Conservation (phyloP, 2,797 vertebrate genomes). For the Masticophis lateralis region DNA sequence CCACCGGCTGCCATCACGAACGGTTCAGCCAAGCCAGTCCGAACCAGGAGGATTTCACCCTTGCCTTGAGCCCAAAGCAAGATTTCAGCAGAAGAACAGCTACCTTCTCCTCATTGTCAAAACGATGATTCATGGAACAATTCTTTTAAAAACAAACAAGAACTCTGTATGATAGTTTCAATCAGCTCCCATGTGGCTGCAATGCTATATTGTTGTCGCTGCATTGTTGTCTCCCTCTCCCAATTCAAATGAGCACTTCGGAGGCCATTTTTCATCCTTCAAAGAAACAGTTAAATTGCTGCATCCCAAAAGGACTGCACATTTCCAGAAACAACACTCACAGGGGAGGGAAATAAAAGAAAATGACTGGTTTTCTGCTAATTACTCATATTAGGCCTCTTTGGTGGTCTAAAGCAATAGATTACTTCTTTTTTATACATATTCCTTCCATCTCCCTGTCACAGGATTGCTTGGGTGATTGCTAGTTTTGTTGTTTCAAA, state of each 20-base stretch:
- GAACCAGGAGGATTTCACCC: too few relatives aligned
- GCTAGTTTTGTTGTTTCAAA: constrained; percentile 82
- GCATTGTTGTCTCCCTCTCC: background rate
- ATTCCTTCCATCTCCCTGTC: constrained; percentile 77
- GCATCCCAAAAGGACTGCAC: constrained; percentile 66
- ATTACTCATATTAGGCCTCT: constrained; percentile 80
- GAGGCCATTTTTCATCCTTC: constrained; percentile 53
- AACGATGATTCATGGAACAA: background rate
- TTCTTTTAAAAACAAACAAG: background rate
- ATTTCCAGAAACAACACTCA: constrained; percentile 76
- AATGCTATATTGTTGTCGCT: background rate
- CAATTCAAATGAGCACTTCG: constrained; percentile 33
- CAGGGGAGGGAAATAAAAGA: constrained; percentile 64
- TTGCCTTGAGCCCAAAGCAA: background rate
- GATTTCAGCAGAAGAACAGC: rapidly evolving
- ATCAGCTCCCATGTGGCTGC: background rate
- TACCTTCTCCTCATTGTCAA: background rate
- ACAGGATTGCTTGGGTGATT: constrained; percentile 75
- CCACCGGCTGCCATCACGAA: too few relatives aligned
- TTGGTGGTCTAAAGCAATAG: constrained; percentile 76
- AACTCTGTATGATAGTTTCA: background rate
- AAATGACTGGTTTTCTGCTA: constrained; percentile 81
- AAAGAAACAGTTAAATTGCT: constrained; percentile 75
- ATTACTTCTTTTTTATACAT: constrained; percentile 68
- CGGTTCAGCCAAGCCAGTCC: too few relatives aligned